phyloP scores from a whole-genome alignment of 2,113 vertebrate genomes.

The Notiomystis cincta region DNA sequence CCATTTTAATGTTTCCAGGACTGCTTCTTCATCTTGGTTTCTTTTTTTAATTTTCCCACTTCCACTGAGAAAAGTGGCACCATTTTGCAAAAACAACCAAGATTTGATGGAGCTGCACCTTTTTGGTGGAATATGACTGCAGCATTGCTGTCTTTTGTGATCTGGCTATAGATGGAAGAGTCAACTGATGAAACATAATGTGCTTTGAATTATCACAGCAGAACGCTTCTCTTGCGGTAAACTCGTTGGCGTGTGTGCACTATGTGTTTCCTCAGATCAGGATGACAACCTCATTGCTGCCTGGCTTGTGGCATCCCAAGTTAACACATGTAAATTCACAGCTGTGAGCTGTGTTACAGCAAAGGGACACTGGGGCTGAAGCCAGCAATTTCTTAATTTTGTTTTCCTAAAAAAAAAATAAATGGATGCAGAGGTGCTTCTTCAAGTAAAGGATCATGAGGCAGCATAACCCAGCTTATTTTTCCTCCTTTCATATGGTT shows the following conservation, averaged over 20 bases:
- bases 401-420: background rate
- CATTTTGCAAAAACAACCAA: background rate
- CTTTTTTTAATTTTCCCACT: background rate
- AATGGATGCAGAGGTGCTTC: background rate
- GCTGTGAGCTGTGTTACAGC: background rate
- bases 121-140: background rate
- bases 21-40: background rate
- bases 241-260: background rate
- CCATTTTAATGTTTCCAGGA: background rate
- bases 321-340: background rate
- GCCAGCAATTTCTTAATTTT: background rate
- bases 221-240: background rate
- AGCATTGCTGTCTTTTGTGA: background rate
- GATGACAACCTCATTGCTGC: constrained; percentile 23
- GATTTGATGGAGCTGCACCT: background rate
- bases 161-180: background rate
- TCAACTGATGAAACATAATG: background rate
- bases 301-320: background rate
- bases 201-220: constrained; percentile 32
- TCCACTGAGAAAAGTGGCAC: background rate
- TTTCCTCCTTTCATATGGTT: background rate
- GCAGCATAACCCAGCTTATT: background rate
- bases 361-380: background rate
- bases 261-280: constrained; percentile 16
- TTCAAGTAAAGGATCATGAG: background rate